Evolutionary conservation across 2,113 vertebrate species (phyloP), one percentile per base, ranked within the genome.

Genomic region (Piaya cayana): DNA sequence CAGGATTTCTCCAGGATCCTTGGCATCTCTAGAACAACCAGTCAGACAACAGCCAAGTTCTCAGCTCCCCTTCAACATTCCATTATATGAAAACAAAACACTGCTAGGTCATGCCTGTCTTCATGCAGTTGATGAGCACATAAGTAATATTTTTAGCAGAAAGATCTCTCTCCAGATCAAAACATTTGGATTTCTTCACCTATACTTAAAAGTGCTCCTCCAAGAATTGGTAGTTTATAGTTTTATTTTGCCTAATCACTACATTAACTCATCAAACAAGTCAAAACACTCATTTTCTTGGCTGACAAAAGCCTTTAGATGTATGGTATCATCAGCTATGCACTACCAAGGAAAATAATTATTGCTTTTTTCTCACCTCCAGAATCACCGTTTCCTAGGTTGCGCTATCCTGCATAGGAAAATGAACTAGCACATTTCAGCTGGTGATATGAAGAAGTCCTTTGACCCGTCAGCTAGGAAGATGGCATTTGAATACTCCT

Each of bases 401-500:
- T 92, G 70, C 6, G 2, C 53, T 86, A 17, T 42, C 39, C 52
- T 3, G 0, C 52, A 10, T 4, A 49, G 37, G 43, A 82, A 92
- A 88, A 82, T 12, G 26, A 92, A 71, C 36, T 56, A 80, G 58
- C 34, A 50, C 25, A 63, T 45, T 83, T 75, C 94, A 95, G 55
- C 26, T 55, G 79, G 67, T 72, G 55, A 75, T 36, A 81, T 3
- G 45, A 93, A 88, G 70, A 93, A 92, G 60, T 47, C 50, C 74
- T 93, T 83, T 92, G 77, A 92, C 84, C 2, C 20, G 39, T 47
- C 55, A 90, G 67, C 36, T 86, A 94, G 67, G 80, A 92, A 82
- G 69, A 96, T 32, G 32, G 59, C 49, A 87, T 94, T 95, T 93
- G 95, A 92, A 92, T 91, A 58, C 59, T 77, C 55, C 90, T 76